Base-by-base conservation (phyloP, 2,113 vertebrate genomes). In the Lynx canadensis region DNA sequence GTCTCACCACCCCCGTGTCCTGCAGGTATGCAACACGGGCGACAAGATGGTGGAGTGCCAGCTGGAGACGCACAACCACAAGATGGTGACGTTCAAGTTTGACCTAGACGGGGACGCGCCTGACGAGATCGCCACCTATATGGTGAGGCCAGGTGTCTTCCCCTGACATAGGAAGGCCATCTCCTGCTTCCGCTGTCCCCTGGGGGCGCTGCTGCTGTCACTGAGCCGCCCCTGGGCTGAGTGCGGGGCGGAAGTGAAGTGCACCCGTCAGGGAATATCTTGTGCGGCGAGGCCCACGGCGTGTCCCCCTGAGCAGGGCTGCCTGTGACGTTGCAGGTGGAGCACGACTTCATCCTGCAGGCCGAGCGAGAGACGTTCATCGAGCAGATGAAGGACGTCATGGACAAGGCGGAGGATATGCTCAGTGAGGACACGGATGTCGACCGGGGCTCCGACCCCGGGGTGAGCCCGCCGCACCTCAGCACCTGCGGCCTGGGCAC, bases 11-110 rank as follows among this genome's bases (percentile, higher is more conserved):
- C 31, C 0, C 27, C 7, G 1, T 88, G 45, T 93, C 38, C 76
- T 52, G 19, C 97, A 99, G 99, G 99, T 99, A 31, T 99, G 99
- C 94, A 99, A 99, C 98, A 99, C 99, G 0, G 99, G 99, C 0
- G 99, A 99, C 98, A 99, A 99, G 99, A 99, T 99, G 99, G 99
- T 99, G 36, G 99, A 99, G 98, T 99, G 99, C 95, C 99, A 99
- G 97, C 99, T 99, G 81, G 99, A 99, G 97, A 99, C 99, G 6
- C 99, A 99, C 98, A 99, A 99, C 98, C 99, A 99, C 98, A 99
- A 99, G 99, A 99, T 99, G 99, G 99, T 99, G 98, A 99, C 99
- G 0, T 99, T 99, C 98, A 99, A 99, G 98, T 99, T 99, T 85
- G 99, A 99, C 97, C 98, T 99, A 97, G 99, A 99, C n/a, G 99